Conservation (phyloP, 1,140 invertebrate species). For the Drosophila sp. region DNA sequence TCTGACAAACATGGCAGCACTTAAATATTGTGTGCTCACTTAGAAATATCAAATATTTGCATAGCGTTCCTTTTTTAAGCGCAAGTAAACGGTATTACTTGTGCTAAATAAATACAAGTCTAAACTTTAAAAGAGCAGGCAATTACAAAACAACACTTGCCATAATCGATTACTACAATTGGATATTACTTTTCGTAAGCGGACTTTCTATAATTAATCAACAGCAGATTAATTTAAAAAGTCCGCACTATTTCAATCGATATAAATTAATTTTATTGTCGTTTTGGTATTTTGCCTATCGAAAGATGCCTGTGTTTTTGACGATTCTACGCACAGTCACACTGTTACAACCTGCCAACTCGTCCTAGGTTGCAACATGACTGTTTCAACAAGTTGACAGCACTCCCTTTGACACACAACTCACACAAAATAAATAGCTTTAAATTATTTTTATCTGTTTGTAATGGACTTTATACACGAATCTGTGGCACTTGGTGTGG, state of each 20-base stretch:
- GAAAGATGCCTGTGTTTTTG: too few species aligned
- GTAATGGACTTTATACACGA: constrained; percentile 85
- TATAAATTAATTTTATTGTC: too few species aligned
- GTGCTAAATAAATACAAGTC: too few species aligned
- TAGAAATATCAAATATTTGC: constrained; percentile 40
- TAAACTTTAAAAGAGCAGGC: not conserved
- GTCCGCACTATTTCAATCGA: too few species aligned
- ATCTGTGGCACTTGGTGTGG: constrained; percentile 89
- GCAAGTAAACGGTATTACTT: not conserved
- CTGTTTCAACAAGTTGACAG: not conserved
- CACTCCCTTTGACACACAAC: constrained; percentile 15
- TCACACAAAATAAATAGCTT: constrained; percentile 10
- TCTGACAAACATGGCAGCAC: constrained; percentile 22
- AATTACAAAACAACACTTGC: not conserved
- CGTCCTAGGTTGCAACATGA: too few species aligned
- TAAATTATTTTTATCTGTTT: constrained; percentile 24
- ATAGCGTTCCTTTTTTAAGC: constrained; percentile 1
- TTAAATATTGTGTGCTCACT: constrained; percentile 26
- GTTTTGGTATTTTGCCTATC: not conserved
- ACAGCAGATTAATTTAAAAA: too few species aligned
- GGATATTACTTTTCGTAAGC: too few species aligned
- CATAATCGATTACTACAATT: not conserved
- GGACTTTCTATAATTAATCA: too few species aligned
- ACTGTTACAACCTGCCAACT: too few species aligned
- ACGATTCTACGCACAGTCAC: too few species aligned